Conservation (phyloP, 1,140 invertebrate genomes). For the Anoplolepis gracilipes region DNA sequence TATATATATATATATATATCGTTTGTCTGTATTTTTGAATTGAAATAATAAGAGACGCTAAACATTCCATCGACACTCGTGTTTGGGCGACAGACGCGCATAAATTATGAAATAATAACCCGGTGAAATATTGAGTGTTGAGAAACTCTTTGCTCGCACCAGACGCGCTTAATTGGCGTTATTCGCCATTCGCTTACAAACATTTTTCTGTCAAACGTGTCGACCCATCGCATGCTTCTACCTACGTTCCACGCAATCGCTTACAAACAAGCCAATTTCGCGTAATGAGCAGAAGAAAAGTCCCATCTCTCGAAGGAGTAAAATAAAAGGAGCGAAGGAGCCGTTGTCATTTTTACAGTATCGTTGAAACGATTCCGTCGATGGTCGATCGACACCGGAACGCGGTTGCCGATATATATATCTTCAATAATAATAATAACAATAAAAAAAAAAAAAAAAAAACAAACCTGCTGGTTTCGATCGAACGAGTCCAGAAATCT, state of each 20-base stretch:
- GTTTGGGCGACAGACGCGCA: not conserved
- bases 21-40: not conserved
- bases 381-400: not conserved
- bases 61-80: not conserved
- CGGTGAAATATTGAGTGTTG: not conserved
- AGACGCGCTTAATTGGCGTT: conserved; percentile 30
- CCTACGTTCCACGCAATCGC: conserved; percentile 46
- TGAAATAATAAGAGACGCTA: not conserved
- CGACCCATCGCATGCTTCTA: not conserved
- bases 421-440: conserved; percentile 55
- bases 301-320: not conserved
- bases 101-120: conserved; percentile 27
- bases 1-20: no score
- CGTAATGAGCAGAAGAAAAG: conserved; percentile 19
- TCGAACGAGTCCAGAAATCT: not conserved
- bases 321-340: conserved; percentile 11
- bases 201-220: conserved; percentile 37
- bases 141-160: not conserved
- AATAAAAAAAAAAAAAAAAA: no score
- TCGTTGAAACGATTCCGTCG: conserved; percentile 33
- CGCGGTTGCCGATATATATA: not conserved
- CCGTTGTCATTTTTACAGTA: conserved; percentile 56
- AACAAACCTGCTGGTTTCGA: not conserved
- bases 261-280: conserved; percentile 50
- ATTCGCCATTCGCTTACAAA: conserved; percentile 9